A percentile compares a stretch with the other conserved stretches of the same genome.
phyloP scores from a whole-genome alignment of 2,888 invertebrate species.

The Lomographa bimaculata region DNA sequence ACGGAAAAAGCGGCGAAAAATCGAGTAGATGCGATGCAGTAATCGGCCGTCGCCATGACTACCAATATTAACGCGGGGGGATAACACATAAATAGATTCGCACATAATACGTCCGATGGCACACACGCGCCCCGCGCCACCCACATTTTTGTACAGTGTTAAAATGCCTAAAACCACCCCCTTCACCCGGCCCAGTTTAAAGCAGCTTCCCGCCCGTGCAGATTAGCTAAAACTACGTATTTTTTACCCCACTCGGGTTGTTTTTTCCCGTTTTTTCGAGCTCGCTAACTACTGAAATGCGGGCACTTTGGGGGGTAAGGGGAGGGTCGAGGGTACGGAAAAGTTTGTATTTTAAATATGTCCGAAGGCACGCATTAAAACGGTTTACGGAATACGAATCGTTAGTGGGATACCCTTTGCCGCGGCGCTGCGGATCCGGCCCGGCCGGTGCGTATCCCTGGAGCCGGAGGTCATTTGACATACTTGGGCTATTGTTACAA shows the following conservation, averaged over 20 bases:
- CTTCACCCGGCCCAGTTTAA: constrained; percentile 53
- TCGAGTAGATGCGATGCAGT: constrained; percentile 79
- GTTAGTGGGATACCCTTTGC: constrained; percentile 55
- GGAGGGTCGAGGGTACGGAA: constrained; percentile 50
- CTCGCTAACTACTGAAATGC: constrained; percentile 79
- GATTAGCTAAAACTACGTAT: constrained; percentile 88
- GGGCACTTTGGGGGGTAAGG: constrained; percentile 50
- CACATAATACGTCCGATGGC: constrained; percentile 79
- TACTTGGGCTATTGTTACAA: constrained; percentile 23
- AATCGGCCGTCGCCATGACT: constrained; percentile 76
- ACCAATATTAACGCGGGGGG: constrained; percentile 77
- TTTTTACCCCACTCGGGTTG: constrained; percentile 80
- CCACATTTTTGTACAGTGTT: constrained; percentile 80
- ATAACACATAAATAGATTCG: constrained; percentile 79
- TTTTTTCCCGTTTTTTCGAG: constrained; percentile 58
- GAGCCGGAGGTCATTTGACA: constrained; percentile 19
- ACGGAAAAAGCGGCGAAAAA: constrained; percentile 83
- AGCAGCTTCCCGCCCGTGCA: constrained; percentile 68
- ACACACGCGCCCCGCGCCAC: constrained; percentile 63
- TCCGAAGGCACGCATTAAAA: constrained; percentile 80
- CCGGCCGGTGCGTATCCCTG: constrained; percentile 4
- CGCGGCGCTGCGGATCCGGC: constrained; percentile 33
- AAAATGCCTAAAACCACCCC: constrained; percentile 79
- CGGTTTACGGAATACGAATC: constrained; percentile 74
- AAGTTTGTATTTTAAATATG: constrained; percentile 83